A percentile compares a stretch with the other conserved stretches of the same genome.
These are phyloP conservation scores for Porites lobata DNA, from an alignment of 92 coral and sea anemone species.

Conservation along the genomic window DNA sequence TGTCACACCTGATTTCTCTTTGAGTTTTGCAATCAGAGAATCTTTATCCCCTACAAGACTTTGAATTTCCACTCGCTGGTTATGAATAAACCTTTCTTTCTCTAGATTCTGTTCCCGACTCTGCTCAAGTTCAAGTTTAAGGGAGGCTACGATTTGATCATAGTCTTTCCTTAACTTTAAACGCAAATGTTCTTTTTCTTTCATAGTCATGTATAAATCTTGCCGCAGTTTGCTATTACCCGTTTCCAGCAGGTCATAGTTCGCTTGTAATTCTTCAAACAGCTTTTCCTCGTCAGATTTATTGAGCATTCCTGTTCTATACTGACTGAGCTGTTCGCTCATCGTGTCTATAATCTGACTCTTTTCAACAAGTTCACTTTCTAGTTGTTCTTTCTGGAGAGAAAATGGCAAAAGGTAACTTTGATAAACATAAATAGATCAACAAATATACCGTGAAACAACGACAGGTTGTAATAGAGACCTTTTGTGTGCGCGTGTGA, in stretches of 20 bases:
- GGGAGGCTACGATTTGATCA: slow-evolving; percentile 67
- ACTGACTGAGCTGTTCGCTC: slow-evolving; percentile 69
- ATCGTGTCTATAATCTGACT: slow-evolving; percentile 57
- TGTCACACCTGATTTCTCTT: slow-evolving; percentile 44
- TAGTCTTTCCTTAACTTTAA: slow-evolving; percentile 82
- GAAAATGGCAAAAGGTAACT: not conserved
- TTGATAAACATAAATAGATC: not conserved
- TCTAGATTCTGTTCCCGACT: slow-evolving; percentile 79
- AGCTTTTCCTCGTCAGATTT: slow-evolving; percentile 74
- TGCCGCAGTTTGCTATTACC: slow-evolving; percentile 76
- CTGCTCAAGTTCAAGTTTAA: slow-evolving; percentile 80
- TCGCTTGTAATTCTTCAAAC: slow-evolving; percentile 66
- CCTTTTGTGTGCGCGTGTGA: too few relatives aligned
- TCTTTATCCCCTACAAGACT: slow-evolving; percentile 86
- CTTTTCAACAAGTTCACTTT: slow-evolving; percentile 58
- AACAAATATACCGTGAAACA: too few relatives aligned
- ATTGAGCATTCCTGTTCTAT: slow-evolving; percentile 58
- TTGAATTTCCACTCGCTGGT: slow-evolving; percentile 80
- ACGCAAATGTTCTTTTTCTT: slow-evolving; percentile 72
- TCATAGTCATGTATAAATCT: slow-evolving; percentile 71
- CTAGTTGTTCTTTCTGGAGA: slow-evolving; percentile 50
- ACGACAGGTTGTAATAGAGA: too few relatives aligned
- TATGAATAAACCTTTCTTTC: slow-evolving; percentile 83
- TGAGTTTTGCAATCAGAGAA: slow-evolving; percentile 65
- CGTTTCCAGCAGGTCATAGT: slow-evolving; percentile 48